A percentile compares a stretch with the other conserved stretches of the same genome.
Evolutionary conservation across 2,113 vertebrate species (phyloP).

Genomic region (Epinephelus lanceolatus): DNA sequence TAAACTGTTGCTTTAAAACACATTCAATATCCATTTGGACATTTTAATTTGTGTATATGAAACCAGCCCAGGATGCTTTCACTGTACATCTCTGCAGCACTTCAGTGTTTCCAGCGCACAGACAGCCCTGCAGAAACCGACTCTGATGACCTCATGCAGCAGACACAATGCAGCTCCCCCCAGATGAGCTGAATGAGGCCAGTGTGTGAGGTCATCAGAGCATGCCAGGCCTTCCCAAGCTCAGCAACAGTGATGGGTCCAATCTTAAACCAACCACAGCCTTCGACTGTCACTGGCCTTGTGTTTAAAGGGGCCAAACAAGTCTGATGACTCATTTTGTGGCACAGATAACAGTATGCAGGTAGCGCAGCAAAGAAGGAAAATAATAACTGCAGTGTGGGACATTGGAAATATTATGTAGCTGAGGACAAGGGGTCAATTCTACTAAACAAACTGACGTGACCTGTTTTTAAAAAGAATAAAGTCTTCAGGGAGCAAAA

Average conservation of each 20-base stretch:
- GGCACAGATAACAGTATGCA: conserved; percentile 18
- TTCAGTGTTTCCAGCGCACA: conserved; percentile 31
- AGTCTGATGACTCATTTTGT: conserved; percentile 48
- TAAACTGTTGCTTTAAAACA: background rate
- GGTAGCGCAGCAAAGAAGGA: conserved; percentile 17
- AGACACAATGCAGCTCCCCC: conserved; percentile 62
- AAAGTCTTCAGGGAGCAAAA: conserved; percentile 4
- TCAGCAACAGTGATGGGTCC: conserved; percentile 43
- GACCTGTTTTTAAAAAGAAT: background rate
- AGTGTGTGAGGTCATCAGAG: conserved; percentile 79
- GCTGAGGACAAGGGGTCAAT: background rate
- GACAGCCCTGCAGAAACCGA: conserved; percentile 37
- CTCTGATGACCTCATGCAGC: conserved; percentile 74
- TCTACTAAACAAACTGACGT: background rate
- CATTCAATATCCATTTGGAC: background rate
- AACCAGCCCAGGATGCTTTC: conserved; percentile 16
- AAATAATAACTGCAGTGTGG: background rate
- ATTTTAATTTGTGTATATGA: conserved; percentile 5
- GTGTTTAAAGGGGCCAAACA: conserved; percentile 48
- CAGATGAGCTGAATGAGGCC: conserved; percentile 64
- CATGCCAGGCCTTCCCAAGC: conserved; percentile 43
- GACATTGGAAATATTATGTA: background rate
- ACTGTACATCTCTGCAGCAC: conserved; percentile 36
- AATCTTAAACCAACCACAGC: conserved; percentile 42
- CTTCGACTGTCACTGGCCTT: conserved; percentile 38